Conservation (phyloP, 2,888 invertebrate species). For the Erebia palarica region DNA sequence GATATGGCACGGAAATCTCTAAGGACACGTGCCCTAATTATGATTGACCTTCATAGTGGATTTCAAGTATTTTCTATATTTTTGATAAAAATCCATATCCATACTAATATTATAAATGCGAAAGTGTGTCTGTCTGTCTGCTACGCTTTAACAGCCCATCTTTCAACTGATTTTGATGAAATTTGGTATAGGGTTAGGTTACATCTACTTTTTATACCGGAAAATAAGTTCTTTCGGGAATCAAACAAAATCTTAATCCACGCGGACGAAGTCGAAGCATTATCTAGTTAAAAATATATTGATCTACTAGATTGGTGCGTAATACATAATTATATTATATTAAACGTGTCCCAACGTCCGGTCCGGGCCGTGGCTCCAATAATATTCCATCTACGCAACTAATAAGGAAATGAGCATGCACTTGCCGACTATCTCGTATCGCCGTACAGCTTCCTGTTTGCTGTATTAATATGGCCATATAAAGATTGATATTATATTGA, state of each 20-base stretch:
- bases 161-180: too few relatives aligned
- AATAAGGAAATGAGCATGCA: conserved; percentile 53
- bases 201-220: too few relatives aligned
- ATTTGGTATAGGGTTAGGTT: too few relatives aligned
- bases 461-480: conserved; percentile 36
- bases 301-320: conserved; percentile 8
- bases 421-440: conserved; percentile 52
- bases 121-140: too few relatives aligned
- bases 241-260: background rate
- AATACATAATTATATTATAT: conserved; percentile 14
- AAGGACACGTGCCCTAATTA: too few relatives aligned
- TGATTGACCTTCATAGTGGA: too few relatives aligned
- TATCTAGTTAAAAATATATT: background rate
- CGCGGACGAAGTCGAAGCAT: too few relatives aligned
- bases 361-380: conserved; percentile 38
- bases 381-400: conserved; percentile 47
- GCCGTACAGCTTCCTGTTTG: conserved; percentile 48
- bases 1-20: too few relatives aligned
- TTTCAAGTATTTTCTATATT: too few relatives aligned
- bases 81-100: too few relatives aligned
- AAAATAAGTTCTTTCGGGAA: background rate
- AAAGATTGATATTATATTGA: conserved; percentile 39
- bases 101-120: too few relatives aligned
- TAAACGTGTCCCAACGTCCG: conserved; percentile 30
- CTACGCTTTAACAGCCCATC: too few relatives aligned